Percentiles rank a stretch among this genome's conserved stretches.
phyloP scores from a whole-genome alignment of 2,888 invertebrate genomes.

The Hypselothyrea guttata region DNA sequence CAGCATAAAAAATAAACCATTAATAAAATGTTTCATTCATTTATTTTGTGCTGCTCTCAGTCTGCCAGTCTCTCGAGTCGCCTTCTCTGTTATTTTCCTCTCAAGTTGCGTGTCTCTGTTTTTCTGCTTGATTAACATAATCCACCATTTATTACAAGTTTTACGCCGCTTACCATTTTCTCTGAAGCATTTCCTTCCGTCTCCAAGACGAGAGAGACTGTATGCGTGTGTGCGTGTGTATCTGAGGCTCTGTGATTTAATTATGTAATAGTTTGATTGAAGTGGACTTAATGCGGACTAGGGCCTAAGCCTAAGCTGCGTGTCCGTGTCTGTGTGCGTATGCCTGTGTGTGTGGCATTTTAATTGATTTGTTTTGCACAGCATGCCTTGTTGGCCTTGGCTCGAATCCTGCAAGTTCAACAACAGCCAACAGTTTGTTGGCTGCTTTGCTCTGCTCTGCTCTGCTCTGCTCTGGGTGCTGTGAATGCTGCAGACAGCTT shows the following conservation, averaged over 20 bases:
- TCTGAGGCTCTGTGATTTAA: conserved; percentile 61
- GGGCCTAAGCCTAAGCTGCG: conserved; percentile 52
- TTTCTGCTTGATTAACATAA: conserved; percentile 77
- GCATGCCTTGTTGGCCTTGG: conserved; percentile 40
- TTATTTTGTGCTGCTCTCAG: conserved; percentile 46
- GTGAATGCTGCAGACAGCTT: conserved; percentile 64
- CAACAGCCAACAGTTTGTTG: too few relatives aligned
- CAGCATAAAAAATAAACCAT: conserved; percentile 56
- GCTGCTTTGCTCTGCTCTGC: too few relatives aligned
- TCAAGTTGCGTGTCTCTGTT: conserved; percentile 58
- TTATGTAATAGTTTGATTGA: conserved; percentile 77
- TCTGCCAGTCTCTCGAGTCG: conserved; percentile 1
- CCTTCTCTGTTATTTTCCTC: conserved; percentile 5
- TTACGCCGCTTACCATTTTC: conserved; percentile 46
- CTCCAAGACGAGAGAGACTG: conserved; percentile 4
- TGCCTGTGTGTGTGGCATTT: conserved; percentile 44
- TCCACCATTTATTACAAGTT: conserved; percentile 74
- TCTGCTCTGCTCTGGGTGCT: too few relatives aligned
- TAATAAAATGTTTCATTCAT: conserved; percentile 72
- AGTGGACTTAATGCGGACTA: conserved; percentile 66
- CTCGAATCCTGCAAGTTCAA: conserved; percentile 45
- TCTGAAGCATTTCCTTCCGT: conserved; percentile 12
- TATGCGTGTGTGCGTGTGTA: conserved; percentile 28
- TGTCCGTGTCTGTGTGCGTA: conserved; percentile 11
- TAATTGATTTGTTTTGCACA: conserved; percentile 72